Evolutionary conservation across 1,140 invertebrate species (phyloP), one percentile per base, ranked within the genome.

Genomic region (Panagrolaimus sp.): DNA sequence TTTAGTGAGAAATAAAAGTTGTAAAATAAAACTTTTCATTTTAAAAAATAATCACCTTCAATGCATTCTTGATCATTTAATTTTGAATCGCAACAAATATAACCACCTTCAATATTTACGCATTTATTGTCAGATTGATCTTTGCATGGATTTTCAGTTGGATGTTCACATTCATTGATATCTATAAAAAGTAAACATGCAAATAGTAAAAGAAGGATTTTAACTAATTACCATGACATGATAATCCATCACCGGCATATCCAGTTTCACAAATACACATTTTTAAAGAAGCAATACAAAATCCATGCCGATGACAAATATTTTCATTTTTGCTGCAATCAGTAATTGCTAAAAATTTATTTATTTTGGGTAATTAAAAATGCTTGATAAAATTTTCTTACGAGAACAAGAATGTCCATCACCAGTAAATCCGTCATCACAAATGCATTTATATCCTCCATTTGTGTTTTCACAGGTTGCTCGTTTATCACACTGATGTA

Each of bases 401-500:
- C 71, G 72, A 62, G 55, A 44, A 63, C 79, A 80, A n/a, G 26
- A 71, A 47, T 71, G 65, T 43, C 78, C 78, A 64, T 83, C 76
- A 14, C 78, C 80, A 21, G 45, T 65, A 43, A 75, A 78, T 43
- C 79, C 81, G 24, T 75, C 75, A 24, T 77, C 70, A 67, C 81
- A 83, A 14, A 62, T 62, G 63, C 81, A 82, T 24, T 72, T 65
- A 65, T 76, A 83, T 14, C 69, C 69, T 43, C 79, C 81, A 15
- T 63, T 38, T 9, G 71, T 80, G 68, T 82, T 80, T 38, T 65
- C 63, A 69, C 81, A 83, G 8, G 65, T 70, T 2, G 78, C 78
- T 45, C 77, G 66, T 6, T 58, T 48, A 48, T 80, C 75, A 45
- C 78, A 77, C 15, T 21, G 45, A 45, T 55, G 44, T 14, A 21